Evolutionary conservation across 2,113 vertebrate genomes (phyloP), one percentile per base, ranked within the genome.

Genomic region (Catharus fuscescens): DNA sequence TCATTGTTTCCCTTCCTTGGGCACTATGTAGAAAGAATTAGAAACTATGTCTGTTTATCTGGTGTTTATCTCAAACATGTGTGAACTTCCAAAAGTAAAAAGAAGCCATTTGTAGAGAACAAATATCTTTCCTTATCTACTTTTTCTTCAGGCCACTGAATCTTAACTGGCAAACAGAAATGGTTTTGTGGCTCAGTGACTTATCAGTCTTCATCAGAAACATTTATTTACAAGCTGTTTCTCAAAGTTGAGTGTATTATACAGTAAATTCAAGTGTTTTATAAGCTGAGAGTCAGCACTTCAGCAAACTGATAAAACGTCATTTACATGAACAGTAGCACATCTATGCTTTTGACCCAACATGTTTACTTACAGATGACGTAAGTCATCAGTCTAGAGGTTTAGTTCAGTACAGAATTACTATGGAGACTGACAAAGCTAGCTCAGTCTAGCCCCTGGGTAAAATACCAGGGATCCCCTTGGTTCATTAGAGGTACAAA

Each of bases 291-390:
- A 95, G 79, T 80, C 90, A 74, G 85, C 74, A 74, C 74, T 93
- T 96, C 47, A 94, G 79, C 85, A 96, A 94, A 94, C 88, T 94
- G 94, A 96, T 97, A 96, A 96, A 92, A 77, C 4, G 4, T 45
- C 67, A 44, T 82, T 95, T 92, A 93, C 36, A 44, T 62, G 90
- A 95, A 95, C 67, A 78, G 93, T 47, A 88, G 90, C 82, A 86
- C 84, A 80, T 83, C 83, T 73, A 9, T 52, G 38, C 60, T 86
- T 94, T 93, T 92, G 76, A 94, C 71, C 69, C 67, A 83, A 56
- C 15, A 26, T 82, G 25, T 94, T 96, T 92, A n/a, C 88, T 92
- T 80, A 83, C 18, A 88, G 54, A 6, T 3, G 10, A 40, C 20
- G 44, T 21, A 18, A 60, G 31, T 36, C 70, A 36, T 72, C 44